Conservation (phyloP, 2,113 vertebrate genomes). For the Jaculus jaculus region DNA sequence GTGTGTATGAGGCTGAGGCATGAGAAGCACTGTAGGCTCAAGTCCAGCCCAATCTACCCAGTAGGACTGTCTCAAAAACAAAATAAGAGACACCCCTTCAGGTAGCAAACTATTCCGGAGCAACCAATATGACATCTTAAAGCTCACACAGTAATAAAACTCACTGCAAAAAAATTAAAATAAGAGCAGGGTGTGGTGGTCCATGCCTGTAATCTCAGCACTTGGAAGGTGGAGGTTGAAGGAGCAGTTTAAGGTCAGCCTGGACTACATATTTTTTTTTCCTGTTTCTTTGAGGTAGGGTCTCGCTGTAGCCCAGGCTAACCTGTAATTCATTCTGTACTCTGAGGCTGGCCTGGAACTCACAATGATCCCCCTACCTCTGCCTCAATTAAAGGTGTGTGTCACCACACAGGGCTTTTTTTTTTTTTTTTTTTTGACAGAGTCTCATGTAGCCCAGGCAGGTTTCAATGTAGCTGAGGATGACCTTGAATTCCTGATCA, state of each 20-base stretch:
- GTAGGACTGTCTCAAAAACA: not conserved
- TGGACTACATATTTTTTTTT: not conserved
- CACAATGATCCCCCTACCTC: too few relatives aligned
- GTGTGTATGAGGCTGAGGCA: not conserved
- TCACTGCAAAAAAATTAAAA: conserved; percentile 29
- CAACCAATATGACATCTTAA: not conserved
- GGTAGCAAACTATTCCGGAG: not conserved
- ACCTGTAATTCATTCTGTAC: too few relatives aligned
- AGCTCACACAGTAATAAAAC: not conserved
- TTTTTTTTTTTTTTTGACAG: too few relatives aligned
- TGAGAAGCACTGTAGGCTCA: not conserved
- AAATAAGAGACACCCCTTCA: not conserved
- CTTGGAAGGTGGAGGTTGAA: not conserved
- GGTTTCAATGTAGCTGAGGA: too few relatives aligned
- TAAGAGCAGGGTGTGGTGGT: not conserved
- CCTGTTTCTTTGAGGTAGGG: too few relatives aligned
- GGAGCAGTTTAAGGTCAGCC: not conserved
- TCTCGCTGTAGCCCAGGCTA: too few relatives aligned
- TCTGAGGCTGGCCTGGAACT: too few relatives aligned
- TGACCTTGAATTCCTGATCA: too few relatives aligned
- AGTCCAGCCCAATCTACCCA: not conserved
- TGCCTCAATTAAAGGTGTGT: too few relatives aligned
- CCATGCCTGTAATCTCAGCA: not conserved
- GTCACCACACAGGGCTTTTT: too few relatives aligned
- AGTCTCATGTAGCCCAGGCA: too few relatives aligned